Percentiles rank a stretch among this genome's conserved stretches.
These are phyloP conservation scores for Chionis minor DNA, from an alignment of 2,113 vertebrate genomes.

Conservation along the genomic window DNA sequence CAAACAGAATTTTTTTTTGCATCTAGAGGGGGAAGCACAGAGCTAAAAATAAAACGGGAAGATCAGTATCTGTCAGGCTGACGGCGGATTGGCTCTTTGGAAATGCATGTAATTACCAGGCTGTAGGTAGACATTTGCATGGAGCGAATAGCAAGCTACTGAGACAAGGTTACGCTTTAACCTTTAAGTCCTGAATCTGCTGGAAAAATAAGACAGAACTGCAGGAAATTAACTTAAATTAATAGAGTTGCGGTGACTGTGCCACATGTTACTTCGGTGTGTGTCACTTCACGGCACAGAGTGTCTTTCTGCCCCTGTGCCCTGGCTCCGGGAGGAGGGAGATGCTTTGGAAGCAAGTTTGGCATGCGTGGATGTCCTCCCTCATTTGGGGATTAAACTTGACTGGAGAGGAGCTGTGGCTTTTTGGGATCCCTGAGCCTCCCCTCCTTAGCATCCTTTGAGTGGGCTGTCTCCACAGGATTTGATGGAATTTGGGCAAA, in stretches of 20 bases:
- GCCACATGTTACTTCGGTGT: slow-evolving; percentile 29
- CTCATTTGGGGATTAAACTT: not conserved
- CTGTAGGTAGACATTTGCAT: slow-evolving; percentile 88
- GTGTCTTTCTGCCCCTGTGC: slow-evolving; percentile 3
- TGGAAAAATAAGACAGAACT: slow-evolving; percentile 72
- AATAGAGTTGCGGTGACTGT: slow-evolving; percentile 57
- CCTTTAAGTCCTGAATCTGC: slow-evolving; percentile 77
- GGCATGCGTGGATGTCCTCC: not conserved
- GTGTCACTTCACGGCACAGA: not conserved
- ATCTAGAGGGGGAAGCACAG: slow-evolving; percentile 88
- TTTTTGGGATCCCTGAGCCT: not conserved
- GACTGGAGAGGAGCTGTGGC: slow-evolving; percentile 3
- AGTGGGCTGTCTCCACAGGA: not conserved
- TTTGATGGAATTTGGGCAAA: not conserved
- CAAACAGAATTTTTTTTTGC: slow-evolving; percentile 86
- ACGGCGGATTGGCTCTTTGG: slow-evolving; percentile 85
- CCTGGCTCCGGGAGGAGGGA: slow-evolving; percentile 8
- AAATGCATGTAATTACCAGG: slow-evolving; percentile 95
- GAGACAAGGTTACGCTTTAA: slow-evolving; percentile 82
- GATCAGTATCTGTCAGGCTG: slow-evolving; percentile 87
- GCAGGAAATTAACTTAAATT: slow-evolving; percentile 75
- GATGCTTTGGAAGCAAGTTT: slow-evolving; percentile 15
- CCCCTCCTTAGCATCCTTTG: not conserved
- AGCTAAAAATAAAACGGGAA: slow-evolving; percentile 87
- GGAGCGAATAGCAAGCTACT: slow-evolving; percentile 75